A percentile compares a stretch with the other conserved stretches of the same genome.
Evolutionary conservation across 2,113 vertebrate species (phyloP).

Genomic region (Dasyornis broadbenti): DNA sequence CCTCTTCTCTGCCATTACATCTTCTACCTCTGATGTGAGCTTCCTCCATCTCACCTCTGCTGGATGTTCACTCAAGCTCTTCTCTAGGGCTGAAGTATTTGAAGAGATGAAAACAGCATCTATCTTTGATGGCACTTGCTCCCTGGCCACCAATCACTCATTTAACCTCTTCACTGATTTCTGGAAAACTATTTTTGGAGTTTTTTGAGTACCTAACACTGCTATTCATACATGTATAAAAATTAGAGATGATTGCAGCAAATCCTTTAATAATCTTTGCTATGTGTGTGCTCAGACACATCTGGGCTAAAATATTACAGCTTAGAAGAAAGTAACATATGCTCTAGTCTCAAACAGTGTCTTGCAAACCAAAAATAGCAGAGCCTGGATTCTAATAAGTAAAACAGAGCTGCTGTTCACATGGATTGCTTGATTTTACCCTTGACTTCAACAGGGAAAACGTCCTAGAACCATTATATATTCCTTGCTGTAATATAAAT

Average conservation of each 20-base stretch:
- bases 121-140: background rate
- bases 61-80: background rate
- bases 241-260: background rate
- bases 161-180: background rate
- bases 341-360: background rate
- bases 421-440: background rate
- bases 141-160: background rate
- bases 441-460: background rate
- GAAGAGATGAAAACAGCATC: background rate
- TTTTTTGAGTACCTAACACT: background rate
- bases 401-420: background rate
- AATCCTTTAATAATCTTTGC: background rate
- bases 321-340: background rate
- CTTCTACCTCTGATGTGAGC: background rate
- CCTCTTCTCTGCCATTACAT: background rate
- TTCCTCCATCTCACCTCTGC: background rate
- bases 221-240: background rate
- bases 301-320: background rate
- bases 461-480: background rate
- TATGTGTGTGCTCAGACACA: background rate
- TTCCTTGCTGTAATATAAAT: constrained; percentile 20
- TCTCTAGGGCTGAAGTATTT: background rate
- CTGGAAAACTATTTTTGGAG: background rate
- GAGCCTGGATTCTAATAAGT: background rate
- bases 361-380: background rate